phyloP scores from a whole-genome alignment of 2,113 vertebrate species.

The Chinchilla lanigera region DNA sequence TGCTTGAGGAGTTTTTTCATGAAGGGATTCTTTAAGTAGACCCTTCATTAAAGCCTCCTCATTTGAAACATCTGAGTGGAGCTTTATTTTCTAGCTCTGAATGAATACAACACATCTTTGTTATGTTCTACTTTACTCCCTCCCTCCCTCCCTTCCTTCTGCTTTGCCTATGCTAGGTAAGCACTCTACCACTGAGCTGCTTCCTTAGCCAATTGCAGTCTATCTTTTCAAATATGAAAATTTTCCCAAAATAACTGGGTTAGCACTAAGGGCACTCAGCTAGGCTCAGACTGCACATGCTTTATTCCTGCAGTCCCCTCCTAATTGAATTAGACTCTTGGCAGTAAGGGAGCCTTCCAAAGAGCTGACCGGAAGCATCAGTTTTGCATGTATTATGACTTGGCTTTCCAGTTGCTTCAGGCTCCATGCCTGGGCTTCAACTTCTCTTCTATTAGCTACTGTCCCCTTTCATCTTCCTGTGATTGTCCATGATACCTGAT shows the following conservation, averaged over 20 bases:
- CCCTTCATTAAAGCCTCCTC: not conserved
- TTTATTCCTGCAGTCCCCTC: not conserved
- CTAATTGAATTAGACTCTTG: conserved; percentile 63
- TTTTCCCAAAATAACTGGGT: conserved; percentile 32
- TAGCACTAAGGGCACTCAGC: conserved; percentile 13
- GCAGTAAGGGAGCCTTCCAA: not conserved
- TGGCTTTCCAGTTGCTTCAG: conserved; percentile 23
- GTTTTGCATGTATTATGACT: not conserved
- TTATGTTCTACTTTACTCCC: not conserved
- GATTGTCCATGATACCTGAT: not conserved
- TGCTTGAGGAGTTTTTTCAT: not conserved
- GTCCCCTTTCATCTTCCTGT: conserved; percentile 16
- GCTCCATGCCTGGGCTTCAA: not conserved
- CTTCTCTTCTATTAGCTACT: not conserved
- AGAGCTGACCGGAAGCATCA: conserved; percentile 36
- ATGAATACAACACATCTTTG: not conserved
- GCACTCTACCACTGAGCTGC: not conserved
- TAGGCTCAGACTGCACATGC: not conserved
- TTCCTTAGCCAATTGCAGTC: not conserved
- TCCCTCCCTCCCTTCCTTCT: not conserved
- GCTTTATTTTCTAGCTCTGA: not conserved
- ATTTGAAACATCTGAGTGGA: not conserved
- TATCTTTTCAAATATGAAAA: not conserved
- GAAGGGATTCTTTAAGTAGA: not conserved
- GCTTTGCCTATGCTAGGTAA: not conserved